Evolutionary conservation across 1,140 invertebrate species (phyloP).

Genomic region (Achroia grisella): DNA sequence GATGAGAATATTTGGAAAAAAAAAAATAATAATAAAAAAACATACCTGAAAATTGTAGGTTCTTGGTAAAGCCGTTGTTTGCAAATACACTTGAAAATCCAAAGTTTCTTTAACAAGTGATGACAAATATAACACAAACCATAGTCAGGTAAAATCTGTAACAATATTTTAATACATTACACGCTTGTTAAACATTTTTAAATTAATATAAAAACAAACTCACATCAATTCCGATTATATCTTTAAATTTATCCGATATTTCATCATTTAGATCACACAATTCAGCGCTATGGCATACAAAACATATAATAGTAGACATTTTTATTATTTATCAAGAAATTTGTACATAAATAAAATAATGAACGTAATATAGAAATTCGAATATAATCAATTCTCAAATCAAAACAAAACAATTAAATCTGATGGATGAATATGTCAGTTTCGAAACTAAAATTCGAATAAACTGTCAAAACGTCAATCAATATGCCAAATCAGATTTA

Average conservation of each 20-base stretch:
- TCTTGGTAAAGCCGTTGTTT: conserved; percentile 47
- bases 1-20: too few relatives aligned
- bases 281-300: conserved; percentile 49
- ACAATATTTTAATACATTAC: neutral
- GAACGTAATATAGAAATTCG: too few relatives aligned
- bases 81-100: conserved; percentile 43
- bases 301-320: conserved; percentile 58
- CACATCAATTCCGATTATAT: conserved; percentile 51
- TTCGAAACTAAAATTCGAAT: too few relatives aligned
- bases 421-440: too few relatives aligned
- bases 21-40: conserved; percentile 1
- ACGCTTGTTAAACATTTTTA: too few relatives aligned
- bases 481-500: too few relatives aligned
- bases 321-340: neutral
- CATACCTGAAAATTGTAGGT: conserved; percentile 44
- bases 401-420: too few relatives aligned
- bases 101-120: conserved; percentile 44
- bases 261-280: conserved; percentile 41
- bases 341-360: too few relatives aligned
- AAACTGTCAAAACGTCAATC: too few relatives aligned
- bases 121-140: conserved; percentile 53
- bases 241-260: conserved; percentile 50
- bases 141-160: conserved; percentile 45
- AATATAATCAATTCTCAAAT: too few relatives aligned
- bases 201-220: conserved; percentile 5